These are phyloP conservation scores for Phyllostomus hastatus DNA, from an alignment of 2,113 vertebrate species.

Conservation along the genomic window DNA sequence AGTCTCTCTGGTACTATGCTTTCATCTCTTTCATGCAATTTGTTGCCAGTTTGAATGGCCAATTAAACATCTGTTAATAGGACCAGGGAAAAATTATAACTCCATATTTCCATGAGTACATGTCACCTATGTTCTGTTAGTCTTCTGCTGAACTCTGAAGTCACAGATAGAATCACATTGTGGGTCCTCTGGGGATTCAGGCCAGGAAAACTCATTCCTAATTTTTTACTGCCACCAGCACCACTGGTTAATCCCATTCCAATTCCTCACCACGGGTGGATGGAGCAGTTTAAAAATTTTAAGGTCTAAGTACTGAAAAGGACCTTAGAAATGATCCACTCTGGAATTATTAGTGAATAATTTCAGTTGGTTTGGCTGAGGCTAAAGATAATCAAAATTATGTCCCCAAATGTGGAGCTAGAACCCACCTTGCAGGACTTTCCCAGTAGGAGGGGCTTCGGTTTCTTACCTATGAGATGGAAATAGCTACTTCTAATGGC, in stretches of 20 bases:
- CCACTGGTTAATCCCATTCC: background rate
- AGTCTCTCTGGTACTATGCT: background rate
- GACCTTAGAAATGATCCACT: background rate
- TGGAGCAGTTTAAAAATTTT: background rate
- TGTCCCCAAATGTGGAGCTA: background rate
- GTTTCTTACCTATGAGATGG: background rate
- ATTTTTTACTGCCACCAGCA: background rate
- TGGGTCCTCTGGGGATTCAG: background rate
- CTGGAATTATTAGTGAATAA: background rate
- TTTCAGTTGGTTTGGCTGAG: background rate
- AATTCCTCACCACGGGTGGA: background rate
- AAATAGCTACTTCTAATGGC: background rate
- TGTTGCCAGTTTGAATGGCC: background rate
- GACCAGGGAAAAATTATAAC: background rate
- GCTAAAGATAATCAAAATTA: background rate
- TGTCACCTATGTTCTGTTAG: background rate
- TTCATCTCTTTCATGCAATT: background rate
- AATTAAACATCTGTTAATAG: slow-evolving; percentile 31
- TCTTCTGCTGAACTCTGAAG: background rate
- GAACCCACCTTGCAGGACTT: background rate
- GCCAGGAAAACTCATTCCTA: background rate
- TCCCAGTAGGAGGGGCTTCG: background rate
- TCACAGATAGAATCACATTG: background rate
- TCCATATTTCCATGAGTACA: background rate
- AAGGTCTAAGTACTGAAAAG: background rate